phyloP scores from a whole-genome alignment of 2,797 vertebrate genomes.

The Sebastiscus albofasciatus region DNA sequence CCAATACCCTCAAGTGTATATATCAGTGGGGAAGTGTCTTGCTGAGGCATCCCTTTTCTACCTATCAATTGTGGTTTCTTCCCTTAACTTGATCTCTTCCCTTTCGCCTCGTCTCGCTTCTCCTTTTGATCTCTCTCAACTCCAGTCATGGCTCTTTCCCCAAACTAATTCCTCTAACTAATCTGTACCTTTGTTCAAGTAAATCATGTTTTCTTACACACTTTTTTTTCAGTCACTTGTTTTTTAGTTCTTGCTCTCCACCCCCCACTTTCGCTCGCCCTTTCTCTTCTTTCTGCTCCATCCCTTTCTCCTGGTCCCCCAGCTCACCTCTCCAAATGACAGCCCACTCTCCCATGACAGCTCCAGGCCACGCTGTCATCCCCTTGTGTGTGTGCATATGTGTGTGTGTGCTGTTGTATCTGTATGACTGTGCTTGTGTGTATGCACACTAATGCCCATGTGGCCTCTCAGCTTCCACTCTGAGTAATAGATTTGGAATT shows the following conservation, averaged over 20 bases:
- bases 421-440: conserved; percentile 25
- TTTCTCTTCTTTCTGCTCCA: conserved; percentile 1
- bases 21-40: conserved; percentile 34
- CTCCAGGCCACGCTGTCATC: conserved; percentile 39
- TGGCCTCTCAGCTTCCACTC: conserved; percentile 28
- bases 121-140: conserved; percentile 9
- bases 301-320: conserved; percentile 6
- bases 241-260: conserved; percentile 1
- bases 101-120: background rate
- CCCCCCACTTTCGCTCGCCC: background rate
- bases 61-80: conserved; percentile 36
- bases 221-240: background rate
- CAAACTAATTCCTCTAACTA: conserved; percentile 9
- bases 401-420: conserved; percentile 11
- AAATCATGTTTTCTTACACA: conserved; percentile 7
- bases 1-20: conserved; percentile 34
- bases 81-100: conserved; percentile 15
- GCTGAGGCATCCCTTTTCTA: conserved; percentile 32
- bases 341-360: conserved; percentile 59
- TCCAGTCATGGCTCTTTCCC: background rate
- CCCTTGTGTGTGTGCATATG: conserved; percentile 4
- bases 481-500: conserved; percentile 31
- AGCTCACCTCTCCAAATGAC: conserved; percentile 59
- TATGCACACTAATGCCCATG: background rate
- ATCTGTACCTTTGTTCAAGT: background rate